Percentiles rank a stretch among this genome's conserved stretches.
Conservation (phyloP, 1,140 invertebrate species). For the Tetranychus urticae region DNA sequence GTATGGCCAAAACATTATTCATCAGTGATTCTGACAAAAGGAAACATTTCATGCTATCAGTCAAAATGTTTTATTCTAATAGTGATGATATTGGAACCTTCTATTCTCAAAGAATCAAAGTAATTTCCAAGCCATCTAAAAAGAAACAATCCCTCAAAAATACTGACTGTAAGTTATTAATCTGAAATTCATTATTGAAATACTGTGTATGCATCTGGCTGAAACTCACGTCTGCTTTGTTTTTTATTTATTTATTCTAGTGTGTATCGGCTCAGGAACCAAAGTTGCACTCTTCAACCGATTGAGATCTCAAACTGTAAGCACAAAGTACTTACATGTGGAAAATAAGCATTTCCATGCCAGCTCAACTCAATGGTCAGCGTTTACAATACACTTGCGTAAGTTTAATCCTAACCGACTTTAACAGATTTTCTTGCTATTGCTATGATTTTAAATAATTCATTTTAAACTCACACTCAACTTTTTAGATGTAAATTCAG, state of each 20-base stretch:
- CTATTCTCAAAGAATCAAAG: constrained; percentile 95
- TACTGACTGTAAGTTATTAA: constrained; percentile 47
- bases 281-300: constrained; percentile 98
- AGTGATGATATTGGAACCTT: constrained; percentile 96
- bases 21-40: constrained; percentile 98
- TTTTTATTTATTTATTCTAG: constrained; percentile 19
- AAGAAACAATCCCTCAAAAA: constrained; percentile 99
- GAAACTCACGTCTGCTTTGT: background rate
- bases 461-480: too few relatives aligned
- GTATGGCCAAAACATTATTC: constrained; percentile 94
- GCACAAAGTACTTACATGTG: constrained; percentile 91
- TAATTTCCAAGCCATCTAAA: constrained; percentile 98
- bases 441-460: too few relatives aligned
- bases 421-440: too few relatives aligned
- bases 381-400: constrained; percentile 89
- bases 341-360: constrained; percentile 98
- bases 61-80: constrained; percentile 97
- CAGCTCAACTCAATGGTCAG: constrained; percentile 96
- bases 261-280: constrained; percentile 96
- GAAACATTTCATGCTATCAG: constrained; percentile 96
- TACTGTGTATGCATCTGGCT: too few relatives aligned
- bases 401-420: constrained; percentile 17
- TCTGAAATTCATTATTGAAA: too few relatives aligned
- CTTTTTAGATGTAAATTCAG: too few relatives aligned
- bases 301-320: constrained; percentile 90